These are phyloP conservation scores for Arrhamphus sclerolepis DNA, from an alignment of 2,797 vertebrate genomes.

Conservation along the genomic window DNA sequence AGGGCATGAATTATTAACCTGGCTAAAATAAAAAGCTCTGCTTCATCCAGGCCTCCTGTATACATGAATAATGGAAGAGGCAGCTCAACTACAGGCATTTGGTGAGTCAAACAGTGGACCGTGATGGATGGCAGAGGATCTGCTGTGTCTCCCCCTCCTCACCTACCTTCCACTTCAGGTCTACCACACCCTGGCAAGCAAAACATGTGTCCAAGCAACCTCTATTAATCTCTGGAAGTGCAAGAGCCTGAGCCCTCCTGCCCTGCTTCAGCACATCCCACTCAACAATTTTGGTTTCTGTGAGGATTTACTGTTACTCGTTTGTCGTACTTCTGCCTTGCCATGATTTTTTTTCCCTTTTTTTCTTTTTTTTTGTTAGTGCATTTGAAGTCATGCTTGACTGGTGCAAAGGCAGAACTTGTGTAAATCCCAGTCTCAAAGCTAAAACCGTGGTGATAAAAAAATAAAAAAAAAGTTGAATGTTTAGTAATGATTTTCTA, in stretches of 20 bases:
- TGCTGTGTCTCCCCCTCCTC: constrained; percentile 39
- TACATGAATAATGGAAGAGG: constrained; percentile 83
- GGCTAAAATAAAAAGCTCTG: constrained; percentile 84
- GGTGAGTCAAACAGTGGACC: constrained; percentile 80
- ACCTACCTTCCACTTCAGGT: constrained; percentile 54
- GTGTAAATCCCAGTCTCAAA: neutral
- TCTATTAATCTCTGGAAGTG: constrained; percentile 63
- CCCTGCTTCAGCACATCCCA: constrained; percentile 35
- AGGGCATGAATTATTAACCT: constrained; percentile 85
- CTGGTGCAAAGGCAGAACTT: constrained; percentile 25
- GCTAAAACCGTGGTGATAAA: constrained; percentile 24
- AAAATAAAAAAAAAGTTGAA: too few species aligned
- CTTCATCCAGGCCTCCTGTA: constrained; percentile 78
- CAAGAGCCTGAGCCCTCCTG: constrained; percentile 36
- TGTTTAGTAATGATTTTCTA: too few species aligned
- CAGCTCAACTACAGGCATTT: constrained; percentile 80
- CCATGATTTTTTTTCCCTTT: neutral
- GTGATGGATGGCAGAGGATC: constrained; percentile 78
- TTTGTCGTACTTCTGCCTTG: constrained; percentile 43
- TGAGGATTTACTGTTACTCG: constrained; percentile 31
- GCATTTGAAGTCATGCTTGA: constrained; percentile 41
- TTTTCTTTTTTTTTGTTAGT: too few species aligned
- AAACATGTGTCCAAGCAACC: constrained; percentile 60
- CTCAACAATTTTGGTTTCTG: constrained; percentile 29
- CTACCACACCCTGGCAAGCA: constrained; percentile 58